Base-by-base conservation (phyloP, 2,888 invertebrate species). In the Volucella bombylans region DNA sequence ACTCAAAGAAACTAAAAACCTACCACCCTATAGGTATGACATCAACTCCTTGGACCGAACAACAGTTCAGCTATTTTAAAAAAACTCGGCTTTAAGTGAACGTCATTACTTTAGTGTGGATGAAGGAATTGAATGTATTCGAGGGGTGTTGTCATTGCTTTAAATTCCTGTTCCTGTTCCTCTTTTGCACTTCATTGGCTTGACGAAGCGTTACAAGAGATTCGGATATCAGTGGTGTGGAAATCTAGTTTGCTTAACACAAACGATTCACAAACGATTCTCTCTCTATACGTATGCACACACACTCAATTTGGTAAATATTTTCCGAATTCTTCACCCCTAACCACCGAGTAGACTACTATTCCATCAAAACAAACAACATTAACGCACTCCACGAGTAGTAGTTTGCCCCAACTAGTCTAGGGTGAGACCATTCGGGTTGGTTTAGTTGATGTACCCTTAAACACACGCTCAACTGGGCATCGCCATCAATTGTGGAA, bases 361-460 rank as follows among this genome's bases (percentile, higher is more conserved):
- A 6, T 83, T 71, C 69, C 79, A 79, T 79, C 69, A 79, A 74
- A 69, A 73, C 74, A 79, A 79, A 83, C 83, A 83, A 65, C 65
- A 83, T 79, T 83, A 74, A 83, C 79, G 65, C 74, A 69, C 65
- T 78, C 45, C 6, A 31, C 31, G 31, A 4, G 31, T 23, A 31
- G 31, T 31, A 31, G 4, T 4, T 31, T 31, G 6, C 31, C 31
- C 31, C 31, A 31, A 31, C 31, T 31, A 6, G 31, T 31, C 31
- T 31, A 31, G 31, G 31, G 6, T 31, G 31, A 6, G 31, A 31
- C 6, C 31, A 1, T 4, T 31, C 31, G 6, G 6, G 31, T 23
- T 23, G 23, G 23, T 23, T 23, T 23, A 23, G 23, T 23, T 23
- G 23, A 12, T 43, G 9, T 14, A 14, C 12, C 18, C 23, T 43